Evolutionary conservation across 2,888 invertebrate genomes (phyloP), one percentile per base, ranked within the genome.

Genomic region (Meghimatium bilineatum): DNA sequence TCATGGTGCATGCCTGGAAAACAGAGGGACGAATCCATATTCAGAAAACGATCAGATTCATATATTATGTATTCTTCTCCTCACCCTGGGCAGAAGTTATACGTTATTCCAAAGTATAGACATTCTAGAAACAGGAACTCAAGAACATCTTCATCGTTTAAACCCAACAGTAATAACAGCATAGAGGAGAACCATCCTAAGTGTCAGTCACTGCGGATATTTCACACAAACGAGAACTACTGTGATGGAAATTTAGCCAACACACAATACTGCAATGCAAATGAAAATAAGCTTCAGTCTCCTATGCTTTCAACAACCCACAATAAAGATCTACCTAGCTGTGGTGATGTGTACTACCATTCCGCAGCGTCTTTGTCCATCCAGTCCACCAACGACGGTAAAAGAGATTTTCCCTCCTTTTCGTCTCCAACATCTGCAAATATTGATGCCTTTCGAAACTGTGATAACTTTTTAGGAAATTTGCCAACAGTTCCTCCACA

Each of bases 341-440:
- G 52, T 8, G 69, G 82, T 36, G 69, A 69, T 32, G 1, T 38
- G 17, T 77, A 69, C 29, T 77, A 77, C 29, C 26, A 82, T 38
- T 82, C 82, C 0, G 34, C 77, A 3, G 36, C 82, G 5, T 77
- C 82, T 23, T 82, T 69, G 12, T 69, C 82, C 14, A 2, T 49
- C 0, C 76, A 69, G 38, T 56, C 76, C 17, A 52, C 56, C n/a
- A 77, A 36, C 34, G 82, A 82, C 3, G 82, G 77, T 23, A 67
- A 38, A 0, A 49, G 69, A 23, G 82, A 77, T 69, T 76, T 82
- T 38, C 76, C 82, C 14, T 52, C 82, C 26, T 34, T 82, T 3
- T 49, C 76, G 2, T 71, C 84, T 5, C 80, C 49, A 14, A 32
- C 84, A 36, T 77, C 84, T 34, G 75, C 52, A 77, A 76, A 66